Conservation (phyloP, 2,113 vertebrate species). For the Malaclemys terrapin region DNA sequence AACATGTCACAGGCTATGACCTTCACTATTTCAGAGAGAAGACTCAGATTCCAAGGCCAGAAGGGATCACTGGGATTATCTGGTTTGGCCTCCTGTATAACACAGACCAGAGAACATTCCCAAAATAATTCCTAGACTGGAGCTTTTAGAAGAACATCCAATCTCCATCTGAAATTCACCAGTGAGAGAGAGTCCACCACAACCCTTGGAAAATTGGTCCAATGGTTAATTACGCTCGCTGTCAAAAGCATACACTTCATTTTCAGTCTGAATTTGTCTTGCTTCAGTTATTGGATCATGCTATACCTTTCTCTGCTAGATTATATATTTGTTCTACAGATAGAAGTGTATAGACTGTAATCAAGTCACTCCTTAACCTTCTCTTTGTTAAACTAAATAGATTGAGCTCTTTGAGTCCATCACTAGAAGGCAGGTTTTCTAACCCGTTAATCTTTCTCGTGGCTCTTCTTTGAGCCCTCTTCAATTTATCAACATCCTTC, state of each 20-base stretch:
- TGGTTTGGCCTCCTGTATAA: neutral
- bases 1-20: neutral
- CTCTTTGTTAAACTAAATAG: too few species aligned
- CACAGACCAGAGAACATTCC: neutral
- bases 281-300: neutral
- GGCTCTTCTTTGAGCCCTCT: neutral
- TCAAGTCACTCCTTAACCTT: neutral
- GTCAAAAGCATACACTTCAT: neutral
- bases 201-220: neutral
- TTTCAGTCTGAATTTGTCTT: neutral
- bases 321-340: neutral
- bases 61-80: neutral
- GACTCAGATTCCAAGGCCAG: neutral
- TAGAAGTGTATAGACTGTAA: neutral
- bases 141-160: neutral
- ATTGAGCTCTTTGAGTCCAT: too few species aligned
- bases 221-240: neutral
- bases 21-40: neutral
- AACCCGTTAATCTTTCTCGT: neutral
- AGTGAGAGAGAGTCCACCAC: neutral
- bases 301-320: neutral
- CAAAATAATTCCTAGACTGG: neutral
- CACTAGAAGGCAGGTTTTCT: neutral
- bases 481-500: neutral
- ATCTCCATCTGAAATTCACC: neutral